phyloP scores from a whole-genome alignment of 1,140 invertebrate species.

The Papilio helenus region DNA sequence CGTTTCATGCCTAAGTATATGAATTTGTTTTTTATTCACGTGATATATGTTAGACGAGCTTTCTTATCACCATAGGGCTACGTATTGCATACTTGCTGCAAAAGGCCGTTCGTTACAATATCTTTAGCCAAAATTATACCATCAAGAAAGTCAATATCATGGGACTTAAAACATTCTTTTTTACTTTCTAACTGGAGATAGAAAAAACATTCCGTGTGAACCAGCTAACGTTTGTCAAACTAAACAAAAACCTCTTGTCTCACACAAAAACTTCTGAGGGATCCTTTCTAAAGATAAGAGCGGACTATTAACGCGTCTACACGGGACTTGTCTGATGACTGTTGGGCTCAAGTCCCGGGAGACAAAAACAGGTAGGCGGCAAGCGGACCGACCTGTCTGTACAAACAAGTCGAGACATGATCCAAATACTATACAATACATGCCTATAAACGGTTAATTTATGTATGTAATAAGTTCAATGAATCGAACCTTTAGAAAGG shows the following conservation, averaged over 20 bases:
- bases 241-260: neutral
- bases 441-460: neutral
- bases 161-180: neutral
- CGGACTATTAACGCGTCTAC: slow-evolving; percentile 7
- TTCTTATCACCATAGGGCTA: neutral
- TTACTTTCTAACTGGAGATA: neutral
- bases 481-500: neutral
- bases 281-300: slow-evolving; percentile 19
- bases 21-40: too few relatives aligned
- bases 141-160: neutral
- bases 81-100: neutral
- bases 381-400: neutral
- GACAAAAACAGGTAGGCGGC: slow-evolving; percentile 7
- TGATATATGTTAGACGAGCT: neutral
- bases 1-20: too few relatives aligned
- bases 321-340: neutral
- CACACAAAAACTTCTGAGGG: neutral
- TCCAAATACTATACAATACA: neutral
- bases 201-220: slow-evolving; percentile 9
- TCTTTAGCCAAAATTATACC: neutral
- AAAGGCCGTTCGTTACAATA: neutral
- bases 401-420: slow-evolving; percentile 12
- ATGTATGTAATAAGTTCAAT: neutral
- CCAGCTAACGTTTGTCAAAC: slow-evolving; percentile 4
- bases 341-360: neutral